phyloP scores from a whole-genome alignment of 1,140 invertebrate species.

The Ladona fulva region DNA sequence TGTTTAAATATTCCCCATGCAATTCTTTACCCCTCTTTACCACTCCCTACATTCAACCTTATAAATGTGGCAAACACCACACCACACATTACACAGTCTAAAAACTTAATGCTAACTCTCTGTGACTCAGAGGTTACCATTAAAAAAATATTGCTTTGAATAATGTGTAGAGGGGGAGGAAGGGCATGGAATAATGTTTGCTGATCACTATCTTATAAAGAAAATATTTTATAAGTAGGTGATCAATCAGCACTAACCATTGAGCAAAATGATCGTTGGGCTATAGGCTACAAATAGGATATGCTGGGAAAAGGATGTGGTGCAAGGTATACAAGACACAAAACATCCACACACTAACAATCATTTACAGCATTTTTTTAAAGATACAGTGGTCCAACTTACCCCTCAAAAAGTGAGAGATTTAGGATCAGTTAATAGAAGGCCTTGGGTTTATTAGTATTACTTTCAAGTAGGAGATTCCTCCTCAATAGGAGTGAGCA shows the following conservation, averaged over 20 bases:
- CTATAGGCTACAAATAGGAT: not conserved
- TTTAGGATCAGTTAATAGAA: not conserved
- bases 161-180: not conserved
- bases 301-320: not conserved
- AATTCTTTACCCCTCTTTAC: not conserved
- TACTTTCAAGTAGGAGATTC: not conserved
- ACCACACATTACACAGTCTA: not conserved
- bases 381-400: constrained; percentile 5
- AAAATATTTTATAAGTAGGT: not conserved
- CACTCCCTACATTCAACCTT: not conserved
- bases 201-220: constrained; percentile 10
- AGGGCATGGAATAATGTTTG: not conserved
- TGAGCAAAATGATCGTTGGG: constrained; percentile 8
- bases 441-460: constrained; percentile 4
- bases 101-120: not conserved
- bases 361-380: not conserved
- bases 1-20: not conserved
- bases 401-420: constrained; percentile 5
- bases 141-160: not conserved
- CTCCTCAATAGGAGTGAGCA: not conserved
- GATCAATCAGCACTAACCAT: constrained; percentile 9
- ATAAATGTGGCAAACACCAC: not conserved
- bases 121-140: not conserved
- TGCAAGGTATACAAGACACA: constrained; percentile 4
- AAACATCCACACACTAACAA: constrained; percentile 2